Conservation (phyloP, 2,797 vertebrate genomes). For the Vespertilio murinus region DNA sequence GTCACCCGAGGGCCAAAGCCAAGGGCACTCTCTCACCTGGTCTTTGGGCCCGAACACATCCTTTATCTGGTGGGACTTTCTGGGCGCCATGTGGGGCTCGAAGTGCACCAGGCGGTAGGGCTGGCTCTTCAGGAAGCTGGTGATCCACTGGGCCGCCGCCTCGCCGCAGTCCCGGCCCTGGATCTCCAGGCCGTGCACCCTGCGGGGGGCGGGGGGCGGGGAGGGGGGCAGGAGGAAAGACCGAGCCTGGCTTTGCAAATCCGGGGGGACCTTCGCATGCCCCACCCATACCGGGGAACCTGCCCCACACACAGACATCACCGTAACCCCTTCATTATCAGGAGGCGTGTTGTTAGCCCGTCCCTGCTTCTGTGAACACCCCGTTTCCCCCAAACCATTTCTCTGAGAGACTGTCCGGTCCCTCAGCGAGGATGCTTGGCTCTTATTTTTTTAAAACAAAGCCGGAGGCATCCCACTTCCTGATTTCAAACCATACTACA, state of each 20-base stretch:
- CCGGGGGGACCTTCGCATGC: accelerated
- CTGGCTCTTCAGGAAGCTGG: constrained; percentile 83
- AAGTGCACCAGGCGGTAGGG: constrained; percentile 87
- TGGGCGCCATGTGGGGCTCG: constrained; percentile 85
- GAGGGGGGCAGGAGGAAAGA: neutral
- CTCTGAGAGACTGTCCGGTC: neutral
- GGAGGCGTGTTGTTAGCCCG: neutral
- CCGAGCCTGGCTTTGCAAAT: neutral
- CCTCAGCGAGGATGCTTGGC: neutral
- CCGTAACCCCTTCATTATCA: too few species aligned
- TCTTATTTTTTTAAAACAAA: too few species aligned
- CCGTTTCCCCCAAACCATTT: neutral
- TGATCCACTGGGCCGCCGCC: constrained; percentile 87
- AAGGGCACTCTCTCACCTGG: constrained; percentile 75
- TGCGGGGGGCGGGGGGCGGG: constrained; percentile 59
- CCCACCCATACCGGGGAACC: too few species aligned
- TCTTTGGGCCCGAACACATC: constrained; percentile 72
- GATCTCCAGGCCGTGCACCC: constrained; percentile 87
- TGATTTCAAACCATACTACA: neutral
- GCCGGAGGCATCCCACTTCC: neutral
- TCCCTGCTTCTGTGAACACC: neutral
- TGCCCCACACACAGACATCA: too few species aligned
- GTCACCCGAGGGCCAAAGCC: neutral
- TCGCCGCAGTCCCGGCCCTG: constrained; percentile 91
- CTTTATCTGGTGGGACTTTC: constrained; percentile 67